Conservation (phyloP, 2,797 vertebrate genomes). For the Rhynchotus rufescens region DNA sequence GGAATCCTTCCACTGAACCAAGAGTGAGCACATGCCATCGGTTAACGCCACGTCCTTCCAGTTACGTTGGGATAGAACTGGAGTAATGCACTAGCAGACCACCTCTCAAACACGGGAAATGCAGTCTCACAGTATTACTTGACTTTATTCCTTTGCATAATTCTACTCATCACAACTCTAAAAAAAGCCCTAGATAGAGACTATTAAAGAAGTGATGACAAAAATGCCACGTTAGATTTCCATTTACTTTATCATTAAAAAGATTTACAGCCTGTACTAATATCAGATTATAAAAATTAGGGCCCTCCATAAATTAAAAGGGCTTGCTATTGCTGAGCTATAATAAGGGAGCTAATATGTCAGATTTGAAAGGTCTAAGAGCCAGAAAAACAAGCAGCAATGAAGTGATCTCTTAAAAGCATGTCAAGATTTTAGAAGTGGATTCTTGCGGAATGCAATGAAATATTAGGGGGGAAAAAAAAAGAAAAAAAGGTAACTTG, state of each 20-base stretch:
- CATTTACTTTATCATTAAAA: slow-evolving; percentile 67
- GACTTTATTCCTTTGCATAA: slow-evolving; percentile 44
- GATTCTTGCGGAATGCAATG: slow-evolving; percentile 53
- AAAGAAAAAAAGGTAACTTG: slow-evolving; percentile 49
- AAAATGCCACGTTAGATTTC: slow-evolving; percentile 56
- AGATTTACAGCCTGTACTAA: slow-evolving; percentile 60
- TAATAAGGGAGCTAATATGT: slow-evolving; percentile 42
- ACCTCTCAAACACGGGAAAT: not conserved
- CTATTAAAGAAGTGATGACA: slow-evolving; percentile 67
- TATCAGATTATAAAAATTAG: slow-evolving; percentile 71
- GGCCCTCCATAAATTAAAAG: slow-evolving; percentile 59
- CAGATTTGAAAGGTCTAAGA: slow-evolving; percentile 35
- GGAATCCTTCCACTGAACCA: not conserved
- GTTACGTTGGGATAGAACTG: not conserved
- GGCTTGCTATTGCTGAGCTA: slow-evolving; percentile 62
- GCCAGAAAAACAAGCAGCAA: slow-evolving; percentile 51
- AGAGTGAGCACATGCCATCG: not conserved
- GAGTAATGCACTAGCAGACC: not conserved
- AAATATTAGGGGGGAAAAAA: slow-evolving; percentile 58
- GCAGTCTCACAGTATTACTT: slow-evolving; percentile 7
- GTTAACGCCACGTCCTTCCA: not conserved
- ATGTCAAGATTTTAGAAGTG: slow-evolving; percentile 40
- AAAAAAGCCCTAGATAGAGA: slow-evolving; percentile 49
- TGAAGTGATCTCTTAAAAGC: slow-evolving; percentile 70
- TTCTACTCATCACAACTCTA: slow-evolving; percentile 33